Evolutionary conservation across 2,888 invertebrate species (phyloP).

Genomic region (Coelopa pilipes): DNA sequence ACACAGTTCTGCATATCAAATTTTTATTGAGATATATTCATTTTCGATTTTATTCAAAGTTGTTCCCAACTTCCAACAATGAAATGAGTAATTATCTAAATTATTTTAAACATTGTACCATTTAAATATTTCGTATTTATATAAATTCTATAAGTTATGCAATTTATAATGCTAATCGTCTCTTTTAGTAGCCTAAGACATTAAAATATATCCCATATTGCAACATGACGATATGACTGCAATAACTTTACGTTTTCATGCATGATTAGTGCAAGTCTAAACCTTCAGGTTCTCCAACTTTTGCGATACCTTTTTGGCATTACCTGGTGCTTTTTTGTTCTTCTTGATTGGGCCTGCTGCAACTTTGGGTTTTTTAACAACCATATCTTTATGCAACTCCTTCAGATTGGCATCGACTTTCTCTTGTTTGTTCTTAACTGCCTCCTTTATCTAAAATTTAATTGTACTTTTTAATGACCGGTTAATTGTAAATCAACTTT

Average conservation of each 20-base stretch:
- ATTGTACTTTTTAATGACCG: not conserved
- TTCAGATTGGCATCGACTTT: conserved; percentile 63
- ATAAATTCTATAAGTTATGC: not conserved
- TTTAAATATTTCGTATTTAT: not conserved
- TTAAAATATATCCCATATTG: conserved; percentile 5
- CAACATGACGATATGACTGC: not conserved
- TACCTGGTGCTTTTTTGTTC: conserved; percentile 56
- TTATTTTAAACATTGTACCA: conserved; percentile 10
- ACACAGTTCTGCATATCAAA: not conserved
- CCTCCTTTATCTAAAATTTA: conserved; percentile 60
- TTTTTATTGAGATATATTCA: not conserved
- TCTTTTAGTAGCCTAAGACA: not conserved
- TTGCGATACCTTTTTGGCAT: conserved; percentile 58
- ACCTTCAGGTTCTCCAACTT: conserved; percentile 62
- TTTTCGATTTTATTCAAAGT: not conserved
- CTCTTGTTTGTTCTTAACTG: conserved; percentile 62
- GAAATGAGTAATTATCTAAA: conserved; percentile 4
- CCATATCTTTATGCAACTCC: conserved; percentile 64
- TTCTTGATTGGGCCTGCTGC: conserved; percentile 52
- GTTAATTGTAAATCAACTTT: not conserved
- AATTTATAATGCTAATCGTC: not conserved
- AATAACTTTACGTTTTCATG: conserved; percentile 19
- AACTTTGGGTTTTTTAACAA: conserved; percentile 58
- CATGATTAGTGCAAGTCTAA: conserved; percentile 34
- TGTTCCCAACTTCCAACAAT: not conserved